A percentile compares a stretch with the other conserved stretches of the same genome.
Conservation (phyloP, 2,888 invertebrate species). For the Lamellibrachia columna region DNA sequence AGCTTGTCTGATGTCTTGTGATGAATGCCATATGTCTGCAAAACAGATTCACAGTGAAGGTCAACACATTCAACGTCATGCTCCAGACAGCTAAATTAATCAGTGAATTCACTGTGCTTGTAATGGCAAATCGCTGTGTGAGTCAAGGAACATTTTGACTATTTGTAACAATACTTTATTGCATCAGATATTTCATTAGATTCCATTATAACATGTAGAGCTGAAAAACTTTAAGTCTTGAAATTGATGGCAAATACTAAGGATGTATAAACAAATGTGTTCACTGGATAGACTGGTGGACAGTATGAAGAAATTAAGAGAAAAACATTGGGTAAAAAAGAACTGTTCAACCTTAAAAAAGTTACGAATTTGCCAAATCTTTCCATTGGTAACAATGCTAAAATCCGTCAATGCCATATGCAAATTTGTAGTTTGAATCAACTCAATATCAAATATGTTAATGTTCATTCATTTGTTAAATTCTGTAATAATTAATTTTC, state of each 20-base stretch:
- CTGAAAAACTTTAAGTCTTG: background rate
- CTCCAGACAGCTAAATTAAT: background rate
- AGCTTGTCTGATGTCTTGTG: constrained; percentile 93
- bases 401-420: too few species aligned
- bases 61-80: background rate
- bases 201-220: background rate
- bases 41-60: constrained; percentile 27
- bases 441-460: too few species aligned
- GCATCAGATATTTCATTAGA: too few species aligned
- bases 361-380: too few species aligned
- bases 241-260: background rate
- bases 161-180: background rate
- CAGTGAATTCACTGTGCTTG: background rate
- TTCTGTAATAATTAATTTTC: too few species aligned
- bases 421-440: too few species aligned
- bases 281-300: too few species aligned
- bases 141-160: background rate
- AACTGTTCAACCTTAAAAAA: background rate
- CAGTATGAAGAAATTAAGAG: background rate
- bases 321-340: background rate
- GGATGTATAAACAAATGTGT: background rate
- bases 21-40: constrained; percentile 94
- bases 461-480: too few species aligned
- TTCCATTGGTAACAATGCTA: too few species aligned
- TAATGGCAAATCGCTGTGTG: background rate